Base-by-base conservation (phyloP, 2,113 vertebrate genomes). In the Oreochromis tanganicae region DNA sequence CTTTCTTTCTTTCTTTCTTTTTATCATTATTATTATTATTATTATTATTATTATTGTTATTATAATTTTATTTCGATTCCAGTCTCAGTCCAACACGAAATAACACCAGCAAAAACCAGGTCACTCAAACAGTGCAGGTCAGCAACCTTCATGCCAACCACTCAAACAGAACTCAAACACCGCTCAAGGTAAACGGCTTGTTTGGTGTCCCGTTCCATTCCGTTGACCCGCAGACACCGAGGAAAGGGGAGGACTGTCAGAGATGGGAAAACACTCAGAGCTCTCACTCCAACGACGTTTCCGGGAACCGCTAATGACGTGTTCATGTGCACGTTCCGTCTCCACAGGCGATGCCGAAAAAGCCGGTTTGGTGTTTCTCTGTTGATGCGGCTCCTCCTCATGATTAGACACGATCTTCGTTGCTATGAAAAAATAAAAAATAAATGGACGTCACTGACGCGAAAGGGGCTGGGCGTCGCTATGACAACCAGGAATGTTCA, bases 381-480 rank as follows among this genome's bases (percentile, higher is more conserved):
- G 14, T 29, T 12, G 48, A 6, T 13, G 32, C 38, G 89, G 78
- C 2, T 5, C 13, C 6, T 87, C 80, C 1, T 2, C 1, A 14
- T 1, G 11, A 80, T 14, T 2, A 87, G 3, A 86, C 24, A 88
- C 89, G 84, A 94, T 95, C 91, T 88, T 84, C 41, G 79, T 88
- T 91, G 88, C 86, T 52, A 52, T 85, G 88, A 87, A 92, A 94
- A 93, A 92, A 80, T 3, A 4, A 41, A 38, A 66, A 66, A 2
- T 66, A 38, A 66, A 66, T 21, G 14, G 4, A 88, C 95, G 95
- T 96, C 95, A 95, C 91, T 93, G 90, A 92, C 93, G 89, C 91
- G 87, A 94, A 94, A 52, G 92, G 95, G 95, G 96, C 88, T 93
- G 94, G 90, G 93, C 84, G 96, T 97, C 93, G 91, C 96, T 78